phyloP scores from a whole-genome alignment of 2,888 invertebrate species.

The Stegana nigrithorax region DNA sequence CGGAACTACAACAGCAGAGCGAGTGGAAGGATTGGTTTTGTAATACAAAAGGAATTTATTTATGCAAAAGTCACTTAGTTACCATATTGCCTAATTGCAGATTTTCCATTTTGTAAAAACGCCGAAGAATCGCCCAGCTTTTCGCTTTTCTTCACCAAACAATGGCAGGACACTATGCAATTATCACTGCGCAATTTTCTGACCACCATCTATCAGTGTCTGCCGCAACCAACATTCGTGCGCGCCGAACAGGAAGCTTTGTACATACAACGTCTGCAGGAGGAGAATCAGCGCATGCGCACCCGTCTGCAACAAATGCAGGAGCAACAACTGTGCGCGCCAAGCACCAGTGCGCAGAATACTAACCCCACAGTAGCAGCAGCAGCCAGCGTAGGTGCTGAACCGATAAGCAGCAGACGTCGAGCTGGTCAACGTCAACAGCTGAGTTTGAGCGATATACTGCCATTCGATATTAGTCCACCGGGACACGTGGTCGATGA shows the following conservation, averaged over 20 bases:
- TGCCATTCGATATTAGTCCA: constrained; percentile 76
- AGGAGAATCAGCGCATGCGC: constrained; percentile 82
- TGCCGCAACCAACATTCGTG: constrained; percentile 87
- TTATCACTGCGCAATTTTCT: constrained; percentile 92
- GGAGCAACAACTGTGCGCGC: constrained; percentile 48
- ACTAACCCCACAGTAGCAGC: neutral
- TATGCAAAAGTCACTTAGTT: neutral
- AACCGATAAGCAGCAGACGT: constrained; percentile 42
- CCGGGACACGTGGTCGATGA: constrained; percentile 89
- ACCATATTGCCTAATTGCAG: constrained; percentile 70
- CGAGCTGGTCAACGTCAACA: constrained; percentile 68
- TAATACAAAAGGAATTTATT: constrained; percentile 66
- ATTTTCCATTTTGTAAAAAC: constrained; percentile 89
- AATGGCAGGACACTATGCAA: constrained; percentile 95
- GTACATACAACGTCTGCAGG: constrained; percentile 82
- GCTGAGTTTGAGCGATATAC: constrained; percentile 73
- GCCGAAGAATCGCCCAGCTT: constrained; percentile 92
- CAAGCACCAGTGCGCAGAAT: constrained; percentile 31
- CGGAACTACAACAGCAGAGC: constrained; percentile 86
- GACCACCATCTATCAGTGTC: constrained; percentile 86
- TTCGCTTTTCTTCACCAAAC: constrained; percentile 88
- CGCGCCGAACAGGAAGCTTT: constrained; percentile 88
- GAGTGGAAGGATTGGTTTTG: constrained; percentile 99
- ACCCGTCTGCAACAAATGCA: constrained; percentile 65
- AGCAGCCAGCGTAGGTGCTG: neutral